A percentile compares a stretch with the other conserved stretches of the same genome.
phyloP scores from a whole-genome alignment of 1,140 invertebrate species.

The Gonioctena quinquepunctata region DNA sequence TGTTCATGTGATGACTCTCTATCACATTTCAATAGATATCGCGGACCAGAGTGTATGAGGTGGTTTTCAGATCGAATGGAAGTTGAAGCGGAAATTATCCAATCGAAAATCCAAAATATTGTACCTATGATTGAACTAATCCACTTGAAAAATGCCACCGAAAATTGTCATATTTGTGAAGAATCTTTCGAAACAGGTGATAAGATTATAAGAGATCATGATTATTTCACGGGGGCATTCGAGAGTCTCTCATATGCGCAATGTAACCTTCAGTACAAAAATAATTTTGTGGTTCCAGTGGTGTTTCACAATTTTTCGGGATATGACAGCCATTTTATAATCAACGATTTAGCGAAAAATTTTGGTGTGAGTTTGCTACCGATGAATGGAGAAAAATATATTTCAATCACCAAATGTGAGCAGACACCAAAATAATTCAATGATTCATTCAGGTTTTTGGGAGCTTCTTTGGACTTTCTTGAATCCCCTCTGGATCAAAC shows the following conservation, averaged over 20 bases:
- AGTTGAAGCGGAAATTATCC: not conserved
- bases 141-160: not conserved
- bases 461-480: not conserved
- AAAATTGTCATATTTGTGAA: not conserved
- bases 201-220: not conserved
- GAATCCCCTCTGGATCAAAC: not conserved
- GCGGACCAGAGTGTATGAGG: not conserved
- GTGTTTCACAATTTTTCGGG: not conserved
- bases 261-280: not conserved
- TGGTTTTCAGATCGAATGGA: not conserved
- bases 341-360: not conserved
- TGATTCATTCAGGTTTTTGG: not conserved
- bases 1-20: constrained; percentile 14
- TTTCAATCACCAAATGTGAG: not conserved
- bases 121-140: not conserved
- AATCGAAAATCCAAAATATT: not conserved
- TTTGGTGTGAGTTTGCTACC: not conserved
- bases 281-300: not conserved
- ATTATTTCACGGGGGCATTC: not conserved
- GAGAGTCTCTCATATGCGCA: not conserved
- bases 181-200: not conserved
- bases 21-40: constrained; percentile 7
- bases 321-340: not conserved
- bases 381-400: constrained; percentile 1
- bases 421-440: not conserved